phyloP scores from a whole-genome alignment of 2,113 vertebrate species.

The Sinocyclocheilus maitianheensis region DNA sequence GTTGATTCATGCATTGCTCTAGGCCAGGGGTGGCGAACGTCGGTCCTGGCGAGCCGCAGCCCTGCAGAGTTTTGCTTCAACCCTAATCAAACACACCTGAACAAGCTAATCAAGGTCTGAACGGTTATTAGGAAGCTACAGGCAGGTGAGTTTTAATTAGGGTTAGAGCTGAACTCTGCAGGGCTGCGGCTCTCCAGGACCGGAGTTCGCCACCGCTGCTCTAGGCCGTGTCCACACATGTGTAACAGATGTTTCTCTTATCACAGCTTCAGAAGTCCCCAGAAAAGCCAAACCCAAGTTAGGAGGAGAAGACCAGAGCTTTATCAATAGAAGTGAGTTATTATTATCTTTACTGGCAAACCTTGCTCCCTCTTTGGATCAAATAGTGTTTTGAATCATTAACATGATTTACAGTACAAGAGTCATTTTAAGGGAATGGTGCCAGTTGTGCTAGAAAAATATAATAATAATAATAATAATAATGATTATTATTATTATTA shows the following conservation, averaged over 20 bases:
- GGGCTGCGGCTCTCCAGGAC: too few species aligned
- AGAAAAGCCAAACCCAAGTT: constrained; percentile 75
- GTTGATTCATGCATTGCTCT: background rate
- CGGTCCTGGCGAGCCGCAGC: too few species aligned
- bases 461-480: too few species aligned
- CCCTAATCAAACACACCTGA: too few species aligned
- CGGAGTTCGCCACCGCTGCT: too few species aligned
- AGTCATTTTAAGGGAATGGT: background rate
- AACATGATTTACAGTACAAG: background rate
- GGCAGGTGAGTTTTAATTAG: too few species aligned
- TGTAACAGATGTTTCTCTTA: constrained; percentile 32
- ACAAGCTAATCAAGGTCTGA: too few species aligned
- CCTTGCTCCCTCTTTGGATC: background rate
- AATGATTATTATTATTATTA: too few species aligned
- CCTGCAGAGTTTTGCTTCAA: too few species aligned
- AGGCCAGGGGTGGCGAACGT: too few species aligned
- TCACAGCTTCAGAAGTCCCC: constrained; percentile 76
- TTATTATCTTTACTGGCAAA: background rate
- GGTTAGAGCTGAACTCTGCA: too few species aligned
- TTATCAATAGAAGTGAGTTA: constrained; percentile 60
- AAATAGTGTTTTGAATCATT: background rate
- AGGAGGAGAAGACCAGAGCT: constrained; percentile 56
- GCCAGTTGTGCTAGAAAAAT: background rate
- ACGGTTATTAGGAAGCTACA: too few species aligned
- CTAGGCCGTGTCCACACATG: background rate